Conservation (phyloP, 2,113 vertebrate species). For the Chiloscyllium plagiosum region DNA sequence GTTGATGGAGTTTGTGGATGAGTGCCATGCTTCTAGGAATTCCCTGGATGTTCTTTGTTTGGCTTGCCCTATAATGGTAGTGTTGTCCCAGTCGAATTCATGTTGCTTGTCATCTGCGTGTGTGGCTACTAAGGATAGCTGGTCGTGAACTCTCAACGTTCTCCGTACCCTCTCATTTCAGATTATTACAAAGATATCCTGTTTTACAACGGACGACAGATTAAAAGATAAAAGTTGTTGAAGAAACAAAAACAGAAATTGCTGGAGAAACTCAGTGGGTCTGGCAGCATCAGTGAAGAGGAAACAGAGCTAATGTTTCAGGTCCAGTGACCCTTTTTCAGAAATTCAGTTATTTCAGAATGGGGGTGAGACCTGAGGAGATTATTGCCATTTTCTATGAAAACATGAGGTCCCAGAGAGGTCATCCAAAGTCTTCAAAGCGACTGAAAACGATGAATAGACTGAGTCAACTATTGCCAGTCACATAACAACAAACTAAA, state of each 20-base stretch:
- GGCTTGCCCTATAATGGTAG: too few species aligned
- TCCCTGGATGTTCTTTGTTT: too few species aligned
- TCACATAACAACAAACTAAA: background rate
- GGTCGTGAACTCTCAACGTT: too few species aligned
- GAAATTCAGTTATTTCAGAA: background rate
- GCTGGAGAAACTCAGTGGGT: too few species aligned
- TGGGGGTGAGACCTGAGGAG: background rate
- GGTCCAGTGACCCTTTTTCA: too few species aligned
- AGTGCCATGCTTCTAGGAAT: too few species aligned
- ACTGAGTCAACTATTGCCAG: background rate
- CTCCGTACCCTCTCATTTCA: background rate
- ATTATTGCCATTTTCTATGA: background rate
- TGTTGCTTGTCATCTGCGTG: too few species aligned
- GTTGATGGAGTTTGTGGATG: too few species aligned
- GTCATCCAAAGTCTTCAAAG: background rate
- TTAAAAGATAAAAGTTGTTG: background rate
- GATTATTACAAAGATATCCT: background rate
- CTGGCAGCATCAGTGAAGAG: too few species aligned
- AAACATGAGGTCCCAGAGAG: background rate
- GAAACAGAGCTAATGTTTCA: too few species aligned
- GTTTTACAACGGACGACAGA: background rate
- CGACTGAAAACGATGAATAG: background rate
- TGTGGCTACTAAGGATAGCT: too few species aligned
- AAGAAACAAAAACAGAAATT: background rate
- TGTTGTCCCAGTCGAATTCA: too few species aligned